Percentiles rank a stretch among this genome's conserved stretches.
Conservation (phyloP, 1,140 invertebrate genomes). For the Cydia splendana region DNA sequence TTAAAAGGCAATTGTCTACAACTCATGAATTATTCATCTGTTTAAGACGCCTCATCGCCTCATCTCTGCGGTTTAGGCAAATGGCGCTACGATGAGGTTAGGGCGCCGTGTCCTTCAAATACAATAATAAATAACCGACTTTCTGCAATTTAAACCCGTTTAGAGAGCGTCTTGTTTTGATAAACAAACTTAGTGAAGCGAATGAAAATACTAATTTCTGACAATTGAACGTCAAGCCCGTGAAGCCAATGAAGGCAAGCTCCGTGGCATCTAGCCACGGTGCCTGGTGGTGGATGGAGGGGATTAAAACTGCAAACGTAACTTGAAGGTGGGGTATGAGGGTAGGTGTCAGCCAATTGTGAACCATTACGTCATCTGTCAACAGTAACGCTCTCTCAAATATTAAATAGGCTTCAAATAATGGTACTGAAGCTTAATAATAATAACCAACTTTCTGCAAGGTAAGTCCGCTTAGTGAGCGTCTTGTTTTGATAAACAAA, state of each 20-base stretch:
- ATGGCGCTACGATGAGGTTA: background rate
- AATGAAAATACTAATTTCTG: background rate
- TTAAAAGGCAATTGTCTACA: slow-evolving; percentile 30
- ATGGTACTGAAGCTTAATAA: too few species aligned
- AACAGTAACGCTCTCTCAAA: too few species aligned
- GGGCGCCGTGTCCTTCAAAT: slow-evolving; percentile 6
- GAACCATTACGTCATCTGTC: too few species aligned
- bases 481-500: background rate
- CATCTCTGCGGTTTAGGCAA: slow-evolving; percentile 22
- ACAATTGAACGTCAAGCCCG: too few species aligned
- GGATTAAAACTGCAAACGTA: too few species aligned
- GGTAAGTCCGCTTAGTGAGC: background rate
- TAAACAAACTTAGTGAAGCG: background rate
- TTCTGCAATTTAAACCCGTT: background rate
- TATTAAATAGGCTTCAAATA: too few species aligned
- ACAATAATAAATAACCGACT: background rate
- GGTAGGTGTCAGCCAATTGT: too few species aligned
- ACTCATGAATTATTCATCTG: slow-evolving; percentile 24
- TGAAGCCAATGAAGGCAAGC: too few species aligned
- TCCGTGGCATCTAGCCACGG: too few species aligned
- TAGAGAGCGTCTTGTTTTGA: background rate
- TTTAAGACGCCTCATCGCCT: slow-evolving; percentile 15
- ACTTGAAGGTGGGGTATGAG: too few species aligned
- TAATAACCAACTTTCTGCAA: too few species aligned
- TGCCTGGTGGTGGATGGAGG: too few species aligned